These are phyloP conservation scores for Salpingus planirostris DNA, from an alignment of 2,888 invertebrate genomes.

Conservation along the genomic window DNA sequence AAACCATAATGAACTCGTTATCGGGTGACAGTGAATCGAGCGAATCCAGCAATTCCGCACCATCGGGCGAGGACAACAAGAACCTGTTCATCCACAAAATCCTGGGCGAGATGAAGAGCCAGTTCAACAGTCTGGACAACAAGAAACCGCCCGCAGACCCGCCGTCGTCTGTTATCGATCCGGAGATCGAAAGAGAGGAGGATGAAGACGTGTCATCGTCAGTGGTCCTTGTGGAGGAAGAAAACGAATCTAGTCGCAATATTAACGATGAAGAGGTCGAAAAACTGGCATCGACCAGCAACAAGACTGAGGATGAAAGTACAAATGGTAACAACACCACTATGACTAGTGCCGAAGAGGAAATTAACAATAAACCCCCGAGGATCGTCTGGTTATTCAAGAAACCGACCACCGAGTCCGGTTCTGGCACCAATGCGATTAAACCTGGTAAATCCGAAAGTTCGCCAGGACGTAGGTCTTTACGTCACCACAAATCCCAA, in stretches of 20 bases:
- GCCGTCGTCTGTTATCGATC: no score
- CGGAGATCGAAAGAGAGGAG: constrained; percentile 4
- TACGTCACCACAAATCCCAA: constrained; percentile 28
- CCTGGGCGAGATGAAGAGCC: constrained; percentile 37
- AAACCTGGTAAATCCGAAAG: constrained; percentile 30
- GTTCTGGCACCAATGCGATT: no score
- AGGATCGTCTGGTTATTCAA: constrained; percentile 17
- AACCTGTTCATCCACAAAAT: constrained; percentile 30
- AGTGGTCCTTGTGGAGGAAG: no score
- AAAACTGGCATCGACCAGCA: constrained; percentile 4
- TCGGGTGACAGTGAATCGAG: neutral
- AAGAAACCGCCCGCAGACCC: constrained; percentile 18
- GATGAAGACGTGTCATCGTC: no score
- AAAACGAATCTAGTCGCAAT: constrained; percentile 5
- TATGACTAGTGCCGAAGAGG: constrained; percentile 12
- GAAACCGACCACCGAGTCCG: constrained; percentile 25
- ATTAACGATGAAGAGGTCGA: constrained; percentile 6
- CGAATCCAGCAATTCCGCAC: constrained; percentile 4
- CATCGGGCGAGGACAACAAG: constrained; percentile 7
- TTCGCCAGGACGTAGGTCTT: constrained; percentile 41
- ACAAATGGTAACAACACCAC: constrained; percentile 9
- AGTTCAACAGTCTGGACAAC: constrained; percentile 42
- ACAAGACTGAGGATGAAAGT: constrained; percentile 5
- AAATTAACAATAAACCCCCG: constrained; percentile 14
- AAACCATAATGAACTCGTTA: no score